Base-by-base conservation (phyloP, 2,797 vertebrate genomes). In the Erpetoichthys calabaricus region DNA sequence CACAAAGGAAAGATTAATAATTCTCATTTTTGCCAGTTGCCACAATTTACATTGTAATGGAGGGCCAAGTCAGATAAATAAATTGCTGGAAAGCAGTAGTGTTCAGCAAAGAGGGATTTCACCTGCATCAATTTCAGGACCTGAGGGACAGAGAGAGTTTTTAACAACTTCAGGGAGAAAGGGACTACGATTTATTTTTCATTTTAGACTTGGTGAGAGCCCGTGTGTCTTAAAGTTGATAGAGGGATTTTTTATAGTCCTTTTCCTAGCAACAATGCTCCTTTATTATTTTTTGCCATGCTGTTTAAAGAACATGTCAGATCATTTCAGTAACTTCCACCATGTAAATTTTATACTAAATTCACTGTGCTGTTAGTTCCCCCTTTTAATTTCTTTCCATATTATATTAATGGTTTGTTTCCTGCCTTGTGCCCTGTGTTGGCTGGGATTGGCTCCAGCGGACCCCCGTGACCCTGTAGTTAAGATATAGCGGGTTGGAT, bases 21-120 rank as follows among this genome's bases (percentile, higher is more conserved):
- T 73, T 74, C 68, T 75, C 60, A 56, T 72, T 73, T 67, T 62
- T 73, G 60, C 67, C 71, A 75, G 64, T 72, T 80, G 79, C 75
- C 78, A 77, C 77, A 74, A 81, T 85, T 82, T 86, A 73, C 80
- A 80, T 84, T 76, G 76, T 79, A 81, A 84, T 84, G 73, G 78
- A 73, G 76, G 72, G 74, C 68, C 70, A 63, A 76, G 75, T 73
- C 75, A 75, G 75, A 73, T 69, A 77, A 73, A 82, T 80, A 76
- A 83, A 80, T 80, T 74, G 80, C 73, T 78, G 74, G 73, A 80
- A 62, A 80, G 76, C 76, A 66, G 62, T 67, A 47, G 61, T 70
- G 68, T 70, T 78, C 70, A 58, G 67, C 70, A 71, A 53, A 55
- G 45, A 70, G 68, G 67, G 62, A 73, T 73, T 68, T 76, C 62